A percentile compares a stretch with the other conserved stretches of the same genome.
These are phyloP conservation scores for Eupithecia vulgata DNA, from an alignment of 2,888 invertebrate species.

Conservation along the genomic window DNA sequence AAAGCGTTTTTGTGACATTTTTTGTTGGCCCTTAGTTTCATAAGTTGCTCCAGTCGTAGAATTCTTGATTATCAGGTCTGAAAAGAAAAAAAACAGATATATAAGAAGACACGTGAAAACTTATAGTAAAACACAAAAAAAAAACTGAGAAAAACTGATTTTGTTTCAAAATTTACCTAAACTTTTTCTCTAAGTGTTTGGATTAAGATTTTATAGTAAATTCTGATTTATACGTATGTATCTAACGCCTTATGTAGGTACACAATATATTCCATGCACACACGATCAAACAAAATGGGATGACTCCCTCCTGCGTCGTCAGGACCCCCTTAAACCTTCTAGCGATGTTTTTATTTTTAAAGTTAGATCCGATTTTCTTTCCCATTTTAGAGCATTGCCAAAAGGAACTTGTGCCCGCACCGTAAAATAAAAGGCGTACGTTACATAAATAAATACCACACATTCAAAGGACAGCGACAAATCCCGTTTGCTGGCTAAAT, in stretches of 20 bases:
- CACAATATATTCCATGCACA: too few relatives aligned
- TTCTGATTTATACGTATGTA: neutral
- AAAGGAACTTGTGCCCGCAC: neutral
- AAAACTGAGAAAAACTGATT: neutral
- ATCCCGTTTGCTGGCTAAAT: constrained; percentile 30
- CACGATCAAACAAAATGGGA: neutral
- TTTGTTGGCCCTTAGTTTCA: neutral
- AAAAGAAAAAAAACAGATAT: neutral
- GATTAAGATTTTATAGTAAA: neutral
- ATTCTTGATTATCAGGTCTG: constrained; percentile 1
- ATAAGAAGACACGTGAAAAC: neutral
- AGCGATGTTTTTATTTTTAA: too few relatives aligned
- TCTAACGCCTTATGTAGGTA: neutral
- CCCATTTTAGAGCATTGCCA: neutral
- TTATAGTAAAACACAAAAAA: neutral
- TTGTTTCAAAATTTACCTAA: neutral
- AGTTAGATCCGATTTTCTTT: too few relatives aligned
- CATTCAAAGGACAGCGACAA: neutral
- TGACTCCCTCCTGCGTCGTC: neutral
- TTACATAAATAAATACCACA: neutral
- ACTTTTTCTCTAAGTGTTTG: neutral
- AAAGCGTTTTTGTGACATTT: neutral
- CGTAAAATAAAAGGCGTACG: too few relatives aligned
- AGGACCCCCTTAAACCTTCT: neutral
- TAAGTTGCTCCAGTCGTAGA: neutral